Evolutionary conservation across 2,113 vertebrate species (phyloP).

Genomic region (Daphoenositta chrysoptera): DNA sequence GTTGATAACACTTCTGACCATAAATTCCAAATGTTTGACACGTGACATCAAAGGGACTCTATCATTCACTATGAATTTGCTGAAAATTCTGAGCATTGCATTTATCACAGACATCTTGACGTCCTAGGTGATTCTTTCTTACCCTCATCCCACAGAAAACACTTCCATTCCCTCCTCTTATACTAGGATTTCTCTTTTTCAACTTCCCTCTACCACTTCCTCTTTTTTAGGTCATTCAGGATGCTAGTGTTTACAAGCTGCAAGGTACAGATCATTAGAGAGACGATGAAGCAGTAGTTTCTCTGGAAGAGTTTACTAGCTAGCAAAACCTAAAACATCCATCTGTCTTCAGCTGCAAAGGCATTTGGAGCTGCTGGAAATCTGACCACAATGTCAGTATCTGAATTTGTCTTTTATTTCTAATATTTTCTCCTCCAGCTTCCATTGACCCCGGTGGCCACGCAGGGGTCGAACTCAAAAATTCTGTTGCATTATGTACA

Average conservation of each 20-base stretch:
- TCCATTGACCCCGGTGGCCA: background rate
- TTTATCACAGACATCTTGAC: background rate
- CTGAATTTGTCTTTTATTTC: background rate
- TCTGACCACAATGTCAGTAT: background rate
- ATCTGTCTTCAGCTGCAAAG: background rate
- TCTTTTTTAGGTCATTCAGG: background rate
- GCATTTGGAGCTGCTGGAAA: background rate
- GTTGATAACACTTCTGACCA: background rate
- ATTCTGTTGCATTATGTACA: background rate
- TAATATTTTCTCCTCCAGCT: background rate
- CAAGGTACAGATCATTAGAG: background rate
- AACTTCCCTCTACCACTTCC: background rate
- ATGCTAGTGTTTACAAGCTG: background rate
- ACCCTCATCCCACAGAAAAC: background rate
- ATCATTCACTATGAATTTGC: background rate
- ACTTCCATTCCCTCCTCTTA: background rate
- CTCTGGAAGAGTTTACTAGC: background rate
- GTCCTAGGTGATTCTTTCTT: background rate
- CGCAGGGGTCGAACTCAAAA: background rate
- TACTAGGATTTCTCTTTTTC: background rate
- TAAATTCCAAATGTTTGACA: background rate
- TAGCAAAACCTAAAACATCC: background rate
- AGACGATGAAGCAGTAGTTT: background rate
- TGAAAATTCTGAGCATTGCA: background rate
- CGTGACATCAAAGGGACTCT: background rate